Percentiles rank a stretch among this genome's conserved stretches.
Evolutionary conservation across 2,113 vertebrate genomes (phyloP).

Genomic region (Oryzias curvinotus): DNA sequence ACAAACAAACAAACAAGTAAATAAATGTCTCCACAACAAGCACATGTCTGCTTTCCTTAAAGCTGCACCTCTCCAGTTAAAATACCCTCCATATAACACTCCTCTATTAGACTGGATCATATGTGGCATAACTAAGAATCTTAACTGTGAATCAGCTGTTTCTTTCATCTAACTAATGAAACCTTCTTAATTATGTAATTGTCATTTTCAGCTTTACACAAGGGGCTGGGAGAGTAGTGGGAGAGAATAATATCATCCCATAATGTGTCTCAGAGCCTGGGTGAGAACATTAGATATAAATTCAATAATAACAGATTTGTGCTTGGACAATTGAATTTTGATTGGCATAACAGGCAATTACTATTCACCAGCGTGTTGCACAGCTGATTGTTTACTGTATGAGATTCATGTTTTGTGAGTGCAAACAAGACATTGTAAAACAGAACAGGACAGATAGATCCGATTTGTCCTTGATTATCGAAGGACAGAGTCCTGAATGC

Average conservation of each 20-base stretch:
- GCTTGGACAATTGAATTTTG: conserved; percentile 69
- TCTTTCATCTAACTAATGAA: conserved; percentile 43
- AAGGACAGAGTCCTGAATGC: conserved; percentile 27
- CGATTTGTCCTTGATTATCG: conserved; percentile 19
- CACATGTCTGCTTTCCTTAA: conserved; percentile 36
- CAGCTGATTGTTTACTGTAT: conserved; percentile 43
- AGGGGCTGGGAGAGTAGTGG: conserved; percentile 22
- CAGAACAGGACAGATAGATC: conserved; percentile 30
- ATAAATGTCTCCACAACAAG: neutral
- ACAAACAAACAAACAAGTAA: too few relatives aligned
- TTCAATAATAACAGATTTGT: conserved; percentile 59
- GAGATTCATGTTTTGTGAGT: conserved; percentile 50
- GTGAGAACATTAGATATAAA: conserved; percentile 64
- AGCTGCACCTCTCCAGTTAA: conserved; percentile 14
- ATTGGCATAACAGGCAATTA: conserved; percentile 72
- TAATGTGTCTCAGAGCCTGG: conserved; percentile 42
- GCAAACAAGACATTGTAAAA: conserved; percentile 47
- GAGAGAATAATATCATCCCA: conserved; percentile 51
- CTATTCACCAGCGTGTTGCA: conserved; percentile 59
- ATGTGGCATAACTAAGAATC: conserved; percentile 18
- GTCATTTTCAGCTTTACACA: conserved; percentile 42
- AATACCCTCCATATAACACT: conserved; percentile 32
- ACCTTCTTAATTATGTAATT: conserved; percentile 52
- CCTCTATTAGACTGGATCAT: conserved; percentile 24
- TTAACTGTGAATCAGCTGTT: conserved; percentile 32